Base-by-base conservation (phyloP, 2,113 vertebrate genomes). In the Panurus biarmicus region DNA sequence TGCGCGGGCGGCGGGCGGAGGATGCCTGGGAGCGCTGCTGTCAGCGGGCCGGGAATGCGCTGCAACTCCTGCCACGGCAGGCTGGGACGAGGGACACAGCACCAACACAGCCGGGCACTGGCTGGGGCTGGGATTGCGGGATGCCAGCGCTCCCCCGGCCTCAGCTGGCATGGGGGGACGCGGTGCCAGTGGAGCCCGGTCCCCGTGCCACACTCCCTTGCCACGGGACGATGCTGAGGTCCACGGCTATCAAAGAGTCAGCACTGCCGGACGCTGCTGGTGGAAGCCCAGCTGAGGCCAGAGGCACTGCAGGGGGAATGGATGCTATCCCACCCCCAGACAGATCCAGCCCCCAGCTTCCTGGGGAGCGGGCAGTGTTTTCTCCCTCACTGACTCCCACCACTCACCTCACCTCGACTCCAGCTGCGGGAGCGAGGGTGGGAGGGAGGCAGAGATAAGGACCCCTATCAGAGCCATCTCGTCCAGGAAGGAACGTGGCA, bases 1-100 rank as follows among this genome's bases (percentile, higher is more conserved):
- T 4, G 76, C 19, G 51, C 7, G 20, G 86, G 94, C 4, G 35
- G 81, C 24, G 18, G 72, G 45, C 54, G 75, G 94, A 82, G 78
- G 93, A 71, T 72, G 95, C 93, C 93, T 11, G 70, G 72, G 86
- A 83, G 83, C 16, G 31, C 91, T 31, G 93, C 87, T 93, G 85
- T 5, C 81, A 61, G 81, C 35, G 20, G 69, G 48, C 56, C 54
- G 20, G 83, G 65, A 61, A 61, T 1, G 75, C 36, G 53, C 69
- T 4, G 50, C 56, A 25, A 5, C 65, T 38, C 67, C 87, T 28
- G 58, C n/a, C 31, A 2, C 3, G 5, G 62, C 8, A 12, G 40
- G 12, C 53, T 28, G 6, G n/a, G 7, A n/a, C 14, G 2, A n/a
- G 28, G 36, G 62, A 56, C 15, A 44, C 42, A 1, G 33, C 10